Percentiles rank a stretch among this genome's conserved stretches.
Conservation (phyloP, 2,113 vertebrate species). For the Melanostigma gelatinosum region DNA sequence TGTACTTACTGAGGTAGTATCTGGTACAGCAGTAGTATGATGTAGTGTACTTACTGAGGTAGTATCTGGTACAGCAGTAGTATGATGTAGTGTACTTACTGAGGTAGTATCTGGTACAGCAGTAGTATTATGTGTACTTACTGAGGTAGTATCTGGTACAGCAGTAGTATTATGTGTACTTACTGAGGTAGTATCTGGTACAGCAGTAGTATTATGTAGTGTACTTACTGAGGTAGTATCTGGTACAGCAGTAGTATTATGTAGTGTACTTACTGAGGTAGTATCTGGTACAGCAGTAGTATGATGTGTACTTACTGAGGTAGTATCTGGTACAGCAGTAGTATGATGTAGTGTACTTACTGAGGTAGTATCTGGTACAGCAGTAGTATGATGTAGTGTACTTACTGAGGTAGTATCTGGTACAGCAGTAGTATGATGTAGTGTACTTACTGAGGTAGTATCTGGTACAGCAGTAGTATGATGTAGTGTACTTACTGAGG, state of each 20-base stretch:
- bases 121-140: conserved; percentile 54
- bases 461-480: neutral
- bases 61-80: neutral
- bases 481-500: neutral
- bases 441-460: too few relatives aligned
- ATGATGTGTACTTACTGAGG: conserved; percentile 85
- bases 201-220: neutral
- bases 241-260: neutral
- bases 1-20: conserved; percentile 10
- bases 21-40: neutral
- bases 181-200: conserved; percentile 63
- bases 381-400: neutral
- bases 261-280: neutral
- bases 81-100: conserved; percentile 77
- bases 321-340: conserved; percentile 94
- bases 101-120: conserved; percentile 96
- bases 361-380: neutral
- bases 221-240: conserved; percentile 3
- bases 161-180: too few relatives aligned
- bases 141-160: too few relatives aligned
- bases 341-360: too few relatives aligned
- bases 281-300: neutral
- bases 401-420: conserved; percentile 60
- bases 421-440: conserved; percentile 42
- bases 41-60: neutral